Base-by-base conservation (phyloP, 2,888 invertebrate genomes). In the Monoplex corrugatus region DNA sequence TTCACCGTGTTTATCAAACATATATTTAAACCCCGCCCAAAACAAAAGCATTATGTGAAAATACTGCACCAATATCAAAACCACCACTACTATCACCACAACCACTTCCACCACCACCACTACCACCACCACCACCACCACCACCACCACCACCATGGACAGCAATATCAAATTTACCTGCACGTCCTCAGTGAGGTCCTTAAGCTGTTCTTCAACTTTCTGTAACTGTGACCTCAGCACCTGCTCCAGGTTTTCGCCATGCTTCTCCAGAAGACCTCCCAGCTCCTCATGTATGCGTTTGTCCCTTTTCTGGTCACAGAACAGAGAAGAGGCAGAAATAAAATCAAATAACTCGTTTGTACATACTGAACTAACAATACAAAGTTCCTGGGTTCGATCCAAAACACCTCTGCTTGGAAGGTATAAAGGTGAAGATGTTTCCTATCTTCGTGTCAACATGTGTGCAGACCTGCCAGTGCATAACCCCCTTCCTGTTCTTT, bases 241-340 rank as follows among this genome's bases (percentile, higher is more conserved):
- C 68, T 35, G n/a, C 86, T 45, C 16, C 32, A 86, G 72, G 13
- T 32, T 8, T 5, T 72, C 6, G 0, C 43, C 72, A 19, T 43
- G 44, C 32, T 44, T 28, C 44, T 68, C 44, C 43, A 72, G 8
- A 72, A 86, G 0, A 16, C 16, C 43, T 6, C 86, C 38, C 40
- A 86, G 57, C 23, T 68, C 86, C 38, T 38, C 43, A 1, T 86
- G 72, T 5, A 86, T 32, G 1, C 38, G 86, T 72, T 44, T 38
- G 32, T 86, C 86, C 40, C 86, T 28, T 23, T 45, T 86, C 86
- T 86, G 86, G 8, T 2, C 19, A n/a, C 43, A 80, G 5, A 80
- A 40, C 16, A 38, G 6, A 40, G n/a, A n/a, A 57, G 57, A 57
- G 57, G 0, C 16, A 57, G 57, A 57, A 23, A 57, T n/a, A n/a